phyloP scores from a whole-genome alignment of 2,113 vertebrate species.

The Apistogramma diplotaenia region DNA sequence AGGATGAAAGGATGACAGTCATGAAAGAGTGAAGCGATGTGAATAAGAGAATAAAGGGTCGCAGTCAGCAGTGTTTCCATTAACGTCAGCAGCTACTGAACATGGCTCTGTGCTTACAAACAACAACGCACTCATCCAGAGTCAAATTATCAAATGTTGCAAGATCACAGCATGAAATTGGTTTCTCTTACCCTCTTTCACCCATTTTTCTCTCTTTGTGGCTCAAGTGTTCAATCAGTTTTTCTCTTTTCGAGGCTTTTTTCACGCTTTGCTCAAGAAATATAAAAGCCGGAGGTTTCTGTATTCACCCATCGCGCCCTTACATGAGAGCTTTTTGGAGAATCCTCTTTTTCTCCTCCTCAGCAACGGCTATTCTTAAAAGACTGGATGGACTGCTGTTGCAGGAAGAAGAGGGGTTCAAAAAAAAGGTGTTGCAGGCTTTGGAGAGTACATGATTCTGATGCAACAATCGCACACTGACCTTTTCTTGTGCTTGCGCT shows the following conservation, averaged over 20 bases:
- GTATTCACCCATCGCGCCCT: neutral
- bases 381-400: neutral
- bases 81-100: conserved; percentile 19
- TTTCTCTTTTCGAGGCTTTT: neutral
- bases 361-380: neutral
- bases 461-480: conserved; percentile 73
- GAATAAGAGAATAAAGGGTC: conserved; percentile 9
- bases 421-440: neutral
- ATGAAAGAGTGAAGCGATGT: neutral
- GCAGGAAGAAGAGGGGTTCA: neutral
- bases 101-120: conserved; percentile 34
- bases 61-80: neutral
- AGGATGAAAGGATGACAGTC: neutral
- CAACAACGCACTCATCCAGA: conserved; percentile 41
- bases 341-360: neutral
- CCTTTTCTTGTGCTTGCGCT: conserved; percentile 95
- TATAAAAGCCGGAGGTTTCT: conserved; percentile 8
- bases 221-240: conserved; percentile 29
- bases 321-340: neutral
- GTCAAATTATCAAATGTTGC: conserved; percentile 56
- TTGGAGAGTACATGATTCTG: conserved; percentile 10
- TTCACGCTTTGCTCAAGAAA: conserved; percentile 2
- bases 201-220: conserved; percentile 16
- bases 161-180: conserved; percentile 71
- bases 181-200: conserved; percentile 62